phyloP scores from a whole-genome alignment of 2,797 vertebrate genomes.

The Hippocampus kuda region DNA sequence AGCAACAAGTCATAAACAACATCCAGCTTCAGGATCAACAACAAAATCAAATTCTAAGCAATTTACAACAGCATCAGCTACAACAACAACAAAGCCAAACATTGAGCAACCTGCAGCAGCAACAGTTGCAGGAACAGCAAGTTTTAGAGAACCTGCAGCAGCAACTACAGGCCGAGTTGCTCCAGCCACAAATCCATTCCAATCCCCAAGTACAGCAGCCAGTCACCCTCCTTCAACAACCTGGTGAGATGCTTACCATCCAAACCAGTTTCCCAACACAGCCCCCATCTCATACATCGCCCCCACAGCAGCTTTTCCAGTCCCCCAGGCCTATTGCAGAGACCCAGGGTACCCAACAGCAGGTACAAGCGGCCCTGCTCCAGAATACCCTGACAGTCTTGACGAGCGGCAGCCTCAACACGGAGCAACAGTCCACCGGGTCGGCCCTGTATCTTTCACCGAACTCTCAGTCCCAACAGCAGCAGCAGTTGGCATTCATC shows the following conservation, averaged over 20 bases:
- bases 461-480: slow-evolving; percentile 72
- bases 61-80: slow-evolving; percentile 64
- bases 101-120: slow-evolving; percentile 64
- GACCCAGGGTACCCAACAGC: slow-evolving; percentile 78
- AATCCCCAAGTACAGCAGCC: slow-evolving; percentile 68
- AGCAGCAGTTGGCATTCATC: slow-evolving; percentile 75
- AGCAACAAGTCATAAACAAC: slow-evolving; percentile 68
- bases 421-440: slow-evolving; percentile 76
- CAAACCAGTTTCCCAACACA: slow-evolving; percentile 88
- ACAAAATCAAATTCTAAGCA: slow-evolving; percentile 63
- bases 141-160: slow-evolving; percentile 67
- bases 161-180: slow-evolving; percentile 82
- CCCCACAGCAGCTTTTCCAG: slow-evolving; percentile 90
- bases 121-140: slow-evolving; percentile 69
- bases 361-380: slow-evolving; percentile 83
- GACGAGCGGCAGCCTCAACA: slow-evolving; percentile 69
- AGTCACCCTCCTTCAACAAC: slow-evolving; percentile 80
- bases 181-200: slow-evolving; percentile 75
- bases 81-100: slow-evolving; percentile 60
- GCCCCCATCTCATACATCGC: slow-evolving; percentile 74
- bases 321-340: slow-evolving; percentile 82
- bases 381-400: slow-evolving; percentile 80
- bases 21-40: slow-evolving; percentile 67
- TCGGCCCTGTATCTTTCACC: slow-evolving; percentile 80
- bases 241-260: slow-evolving; percentile 85